Base-by-base conservation (phyloP, 2,888 invertebrate species). In the Orchesella flavescens region DNA sequence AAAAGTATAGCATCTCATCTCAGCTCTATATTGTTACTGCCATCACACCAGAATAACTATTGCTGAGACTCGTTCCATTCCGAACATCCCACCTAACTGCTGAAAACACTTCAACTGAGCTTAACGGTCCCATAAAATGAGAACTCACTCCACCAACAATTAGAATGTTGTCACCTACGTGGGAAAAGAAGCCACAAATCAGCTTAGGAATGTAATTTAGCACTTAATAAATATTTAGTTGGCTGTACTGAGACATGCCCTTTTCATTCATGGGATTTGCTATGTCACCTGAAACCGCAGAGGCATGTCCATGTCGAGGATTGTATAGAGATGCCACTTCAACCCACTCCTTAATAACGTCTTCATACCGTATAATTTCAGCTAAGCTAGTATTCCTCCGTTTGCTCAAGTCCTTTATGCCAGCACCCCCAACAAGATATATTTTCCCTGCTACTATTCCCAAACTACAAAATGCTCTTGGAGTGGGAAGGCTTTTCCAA, bases 341-440 rank as follows among this genome's bases (percentile, higher is more conserved):
- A 81, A 90, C 91, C 94, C 94, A 94, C 83, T 90, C 89, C 53
- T 91, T 91, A 89, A 93, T 92, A 17, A 86, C 84, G 93, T 93
- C 93, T 23, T 92, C 90, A 88, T 92, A 92, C 0, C 92, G 92
- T 4, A 84, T 17, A 21, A 84, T 63, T 15, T 84, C 72, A 0
- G 85, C 91, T 91, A 75, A 91, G 91, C 91, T 2, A 90, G 89
- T 5, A 91, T 90, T 61, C 55, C 65, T 76, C 12, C 72, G 72
- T 19, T 75, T 83, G 19, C 66, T 74, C 12, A 78, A 69, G 23
- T 87, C 86, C n/a, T 87, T 88, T 89, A 92, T 92, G 2, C 93
- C 93, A 55, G 93, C 94, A 1, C 94, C 94, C 0, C 94, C 94
- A 78, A 94, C 91, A 49, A 94, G 89, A 89, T 93, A 94, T 61